phyloP scores from a whole-genome alignment of 1,140 invertebrate species.

The Trinorchestia longiramus region DNA sequence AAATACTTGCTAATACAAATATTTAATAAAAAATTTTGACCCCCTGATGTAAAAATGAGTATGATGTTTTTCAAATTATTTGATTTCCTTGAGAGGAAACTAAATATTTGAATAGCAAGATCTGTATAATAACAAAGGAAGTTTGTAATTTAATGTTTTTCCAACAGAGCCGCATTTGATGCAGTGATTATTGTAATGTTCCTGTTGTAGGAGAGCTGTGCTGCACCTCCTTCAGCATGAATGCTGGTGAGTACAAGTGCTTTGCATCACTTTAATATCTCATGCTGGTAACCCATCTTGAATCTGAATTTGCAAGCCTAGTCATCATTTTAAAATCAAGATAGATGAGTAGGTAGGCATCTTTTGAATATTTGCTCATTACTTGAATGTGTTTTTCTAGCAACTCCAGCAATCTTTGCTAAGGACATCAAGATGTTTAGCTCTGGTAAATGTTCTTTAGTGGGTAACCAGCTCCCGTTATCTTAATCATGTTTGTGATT shows the following conservation, averaged over 20 bases:
- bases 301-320: background rate
- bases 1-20: background rate
- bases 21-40: too few species aligned
- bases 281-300: background rate
- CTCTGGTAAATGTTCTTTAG: constrained; percentile 62
- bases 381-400: background rate
- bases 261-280: background rate
- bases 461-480: constrained; percentile 56
- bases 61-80: too few species aligned
- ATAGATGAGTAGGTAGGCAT: background rate
- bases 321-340: background rate
- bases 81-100: too few species aligned
- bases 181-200: background rate
- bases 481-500: constrained; percentile 27
- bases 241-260: background rate
- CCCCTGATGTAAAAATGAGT: too few species aligned
- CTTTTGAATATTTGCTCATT: background rate
- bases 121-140: too few species aligned
- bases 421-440: constrained; percentile 65
- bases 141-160: background rate
- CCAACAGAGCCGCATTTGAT: background rate
- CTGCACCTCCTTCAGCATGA: constrained; percentile 2
- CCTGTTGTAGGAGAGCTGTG: background rate
- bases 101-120: too few species aligned
- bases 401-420: constrained; percentile 62